These are phyloP conservation scores for Bombus waltoni DNA, from an alignment of 1,140 invertebrate species.

Conservation along the genomic window DNA sequence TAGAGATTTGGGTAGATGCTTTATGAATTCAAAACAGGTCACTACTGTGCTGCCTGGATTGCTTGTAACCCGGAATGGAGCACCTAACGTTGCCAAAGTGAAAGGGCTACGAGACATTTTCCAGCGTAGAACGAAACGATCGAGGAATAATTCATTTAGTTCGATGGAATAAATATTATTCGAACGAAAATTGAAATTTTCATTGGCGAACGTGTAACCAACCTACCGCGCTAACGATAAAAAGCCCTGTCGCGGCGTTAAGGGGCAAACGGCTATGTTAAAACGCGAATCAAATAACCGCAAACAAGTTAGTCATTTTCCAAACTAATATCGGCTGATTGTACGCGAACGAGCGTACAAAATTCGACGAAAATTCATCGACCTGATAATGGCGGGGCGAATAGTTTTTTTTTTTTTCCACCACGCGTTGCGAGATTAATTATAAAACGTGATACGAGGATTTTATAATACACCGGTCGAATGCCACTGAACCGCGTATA, in stretches of 20 bases:
- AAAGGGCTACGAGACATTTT: not conserved
- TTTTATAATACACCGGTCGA: constrained; percentile 40
- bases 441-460: constrained; percentile 8
- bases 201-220: no score
- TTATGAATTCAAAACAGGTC: constrained; percentile 27
- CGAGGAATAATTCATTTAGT: not conserved
- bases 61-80: not conserved
- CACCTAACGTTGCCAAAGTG: not conserved
- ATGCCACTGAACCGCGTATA: constrained; percentile 10
- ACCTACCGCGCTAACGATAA: not conserved
- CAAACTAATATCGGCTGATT: not conserved
- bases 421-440: not conserved
- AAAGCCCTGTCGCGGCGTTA: not conserved
- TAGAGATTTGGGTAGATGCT: not conserved
- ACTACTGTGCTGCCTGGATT: not conserved
- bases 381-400: no score
- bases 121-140: not conserved
- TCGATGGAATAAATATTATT: not conserved
- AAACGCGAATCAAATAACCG: not conserved
- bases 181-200: constrained; percentile 12
- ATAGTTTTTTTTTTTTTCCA: not conserved
- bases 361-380: not conserved
- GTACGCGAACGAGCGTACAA: not conserved
- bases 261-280: not conserved
- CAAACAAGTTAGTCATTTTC: constrained; percentile 14